These are phyloP conservation scores for Serripes groenlandicus DNA, from an alignment of 2,888 invertebrate species.

Conservation along the genomic window DNA sequence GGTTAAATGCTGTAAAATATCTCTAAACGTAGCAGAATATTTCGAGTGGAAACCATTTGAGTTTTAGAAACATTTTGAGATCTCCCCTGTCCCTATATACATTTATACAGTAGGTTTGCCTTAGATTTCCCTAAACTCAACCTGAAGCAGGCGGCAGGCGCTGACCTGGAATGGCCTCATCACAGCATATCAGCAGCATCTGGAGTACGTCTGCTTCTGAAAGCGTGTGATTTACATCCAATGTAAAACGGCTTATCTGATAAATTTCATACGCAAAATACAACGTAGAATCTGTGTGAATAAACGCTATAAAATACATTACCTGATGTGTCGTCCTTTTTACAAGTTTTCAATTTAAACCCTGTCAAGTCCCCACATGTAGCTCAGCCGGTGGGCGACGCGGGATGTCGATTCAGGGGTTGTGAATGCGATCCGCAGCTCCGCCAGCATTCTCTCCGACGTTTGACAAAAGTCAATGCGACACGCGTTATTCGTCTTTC, in stretches of 20 bases:
- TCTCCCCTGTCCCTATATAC: background rate
- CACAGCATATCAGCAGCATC: conserved; percentile 2
- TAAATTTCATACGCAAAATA: conserved; percentile 1
- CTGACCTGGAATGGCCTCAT: conserved; percentile 26
- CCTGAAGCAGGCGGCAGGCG: conserved; percentile 8
- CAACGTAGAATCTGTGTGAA: background rate
- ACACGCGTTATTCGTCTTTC: too few relatives aligned
- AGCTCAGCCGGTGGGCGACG: too few relatives aligned
- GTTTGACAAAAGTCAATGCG: too few relatives aligned
- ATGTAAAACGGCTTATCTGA: conserved; percentile 15
- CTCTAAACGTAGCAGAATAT: too few relatives aligned
- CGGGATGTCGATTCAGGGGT: too few relatives aligned
- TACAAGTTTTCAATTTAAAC: too few relatives aligned
- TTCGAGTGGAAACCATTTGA: background rate
- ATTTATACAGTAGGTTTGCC: conserved; percentile 12
- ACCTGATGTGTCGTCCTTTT: too few relatives aligned
- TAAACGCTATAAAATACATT: too few relatives aligned
- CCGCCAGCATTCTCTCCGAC: too few relatives aligned
- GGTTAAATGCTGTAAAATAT: too few relatives aligned
- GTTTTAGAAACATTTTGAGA: background rate
- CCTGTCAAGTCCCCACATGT: too few relatives aligned
- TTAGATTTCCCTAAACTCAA: conserved; percentile 1
- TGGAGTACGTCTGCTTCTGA: conserved; percentile 19
- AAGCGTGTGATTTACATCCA: conserved; percentile 30
- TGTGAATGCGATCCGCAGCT: too few relatives aligned